Evolutionary conservation across 2,797 vertebrate species (phyloP).

Genomic region (Pempheris klunzingeri): DNA sequence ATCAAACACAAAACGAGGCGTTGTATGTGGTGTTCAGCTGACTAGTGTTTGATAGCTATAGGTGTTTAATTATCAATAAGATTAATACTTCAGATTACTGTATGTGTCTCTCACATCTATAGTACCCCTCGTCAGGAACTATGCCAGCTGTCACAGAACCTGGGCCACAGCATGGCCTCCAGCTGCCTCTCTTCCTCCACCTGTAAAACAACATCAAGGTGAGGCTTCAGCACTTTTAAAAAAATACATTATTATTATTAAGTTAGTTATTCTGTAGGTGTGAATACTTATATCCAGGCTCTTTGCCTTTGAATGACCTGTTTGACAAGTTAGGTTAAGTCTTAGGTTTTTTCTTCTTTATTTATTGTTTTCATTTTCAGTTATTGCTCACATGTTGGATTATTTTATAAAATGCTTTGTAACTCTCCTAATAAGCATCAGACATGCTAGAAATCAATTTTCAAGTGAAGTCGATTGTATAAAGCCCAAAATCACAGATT

Average conservation of each 20-base stretch:
- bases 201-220: slow-evolving; percentile 89
- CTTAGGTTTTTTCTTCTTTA: not conserved
- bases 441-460: not conserved
- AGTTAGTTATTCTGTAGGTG: not conserved
- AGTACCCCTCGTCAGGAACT: slow-evolving; percentile 72
- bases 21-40: not conserved
- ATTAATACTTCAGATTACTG: not conserved
- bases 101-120: not conserved
- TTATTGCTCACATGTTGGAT: rapidly evolving
- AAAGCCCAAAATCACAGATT: not conserved
- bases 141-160: slow-evolving; percentile 70
- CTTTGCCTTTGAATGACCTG: not conserved
- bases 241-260: no score
- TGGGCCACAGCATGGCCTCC: slow-evolving; percentile 89
- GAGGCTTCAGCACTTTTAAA: slow-evolving; percentile 28
- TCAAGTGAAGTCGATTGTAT: not conserved
- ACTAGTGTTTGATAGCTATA: not conserved
- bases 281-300: not conserved
- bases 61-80: not conserved
- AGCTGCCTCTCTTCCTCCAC: slow-evolving; percentile 86
- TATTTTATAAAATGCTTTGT: not conserved
- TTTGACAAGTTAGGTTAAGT: not conserved
- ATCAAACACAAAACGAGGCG: not conserved
- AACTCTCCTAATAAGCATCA: not conserved
- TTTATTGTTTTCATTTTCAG: not conserved